Evolutionary conservation across 2,113 vertebrate genomes (phyloP), one percentile per base, ranked within the genome.

Genomic region (Nycticorax nycticorax): DNA sequence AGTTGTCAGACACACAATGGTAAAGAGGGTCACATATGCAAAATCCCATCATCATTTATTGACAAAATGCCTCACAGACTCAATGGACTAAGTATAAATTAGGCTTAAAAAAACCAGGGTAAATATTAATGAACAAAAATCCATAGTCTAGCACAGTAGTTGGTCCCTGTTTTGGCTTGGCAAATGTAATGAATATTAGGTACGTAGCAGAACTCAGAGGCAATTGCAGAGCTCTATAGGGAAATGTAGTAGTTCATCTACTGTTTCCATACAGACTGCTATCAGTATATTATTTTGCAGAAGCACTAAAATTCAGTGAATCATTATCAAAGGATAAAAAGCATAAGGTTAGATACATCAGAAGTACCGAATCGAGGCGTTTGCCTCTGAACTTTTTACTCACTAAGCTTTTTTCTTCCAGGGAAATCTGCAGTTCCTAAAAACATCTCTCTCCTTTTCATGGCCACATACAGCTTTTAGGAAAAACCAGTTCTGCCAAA

Each of bases 381-480:
- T 87, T 89, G 24, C 53, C 27, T 84, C 26, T 23, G 48, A 78
- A 67, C 27, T 18, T 78, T 90, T 52, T 67, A 50, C 30, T 82
- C 59, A 18, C 52, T 69, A 71, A 69, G 45, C 4, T 8, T 47
- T 78, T 91, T 88, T 81, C 45, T 93, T 85, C 60, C 56, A 78
- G n/a, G n/a, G 5, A 83, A 55, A 8, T 63, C 50, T 67, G 15
- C 20, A 48, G 30, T 53, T 87, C 15, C 28, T 85, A 88, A 88
- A 55, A 91, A 68, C 37, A 62, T 52, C 10, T 88, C 59, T 60
- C 37, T 78, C 56, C 33, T 77, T 92, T 95, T 85, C 41, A 60
- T 81, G 41, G 89, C 56, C 12, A 1, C 17, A 50, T 33, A 37
- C 5, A 86, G 64, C 16, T 94, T 83, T 90, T 39, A 77, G 35